Evolutionary conservation across 2,888 invertebrate genomes (phyloP), one percentile per base, ranked within the genome.

Genomic region (Blomia tropicalis): DNA sequence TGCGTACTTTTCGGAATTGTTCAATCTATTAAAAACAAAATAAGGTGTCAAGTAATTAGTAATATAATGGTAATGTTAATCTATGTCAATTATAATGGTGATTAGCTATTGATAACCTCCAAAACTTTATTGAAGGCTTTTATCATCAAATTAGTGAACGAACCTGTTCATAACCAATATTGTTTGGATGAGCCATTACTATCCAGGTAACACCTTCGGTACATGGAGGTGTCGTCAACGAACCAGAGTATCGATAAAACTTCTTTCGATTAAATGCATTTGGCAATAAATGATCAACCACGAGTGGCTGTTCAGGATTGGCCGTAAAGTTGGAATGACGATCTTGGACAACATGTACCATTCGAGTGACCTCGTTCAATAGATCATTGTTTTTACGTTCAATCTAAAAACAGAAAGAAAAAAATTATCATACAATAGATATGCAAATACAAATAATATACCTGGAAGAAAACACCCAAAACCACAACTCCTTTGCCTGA

Each of bases 201-300:
- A 56, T 14, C 56, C 56, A 56, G 25, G 56, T 56, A 3, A 56
- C 36, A 36, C 29, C 29, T 36, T 23, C 3, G 14, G 56, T 56
- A 25, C 56, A 56, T n/a, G 56, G 56, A 14, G 56, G 56, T 23
- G 56, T 56, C 14, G 56, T 56, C 11, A 56, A 2, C 29, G 56
- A 56, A 2, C 56, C 56, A n/a, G 14, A 14, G 29, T 56, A 56
- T n/a, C 56, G 56, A 36, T 56, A 56, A 25, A 56, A 56, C 11
- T 11, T n/a, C 29, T 2, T 17, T 19, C 25, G 25, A 25, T 56
- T n/a, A n/a, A 11, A 47, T 27, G 51, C 23, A 29, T 56, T 25
- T n/a, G 56, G 56, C 27, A 56, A 36, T 19, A 56, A 25, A 2
- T 14, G 11, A 14, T 56, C 25, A 14, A 56, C 11, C n/a, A 56